phyloP scores from a whole-genome alignment of 2,113 vertebrate species.

The Hippocampus mohnikei region DNA sequence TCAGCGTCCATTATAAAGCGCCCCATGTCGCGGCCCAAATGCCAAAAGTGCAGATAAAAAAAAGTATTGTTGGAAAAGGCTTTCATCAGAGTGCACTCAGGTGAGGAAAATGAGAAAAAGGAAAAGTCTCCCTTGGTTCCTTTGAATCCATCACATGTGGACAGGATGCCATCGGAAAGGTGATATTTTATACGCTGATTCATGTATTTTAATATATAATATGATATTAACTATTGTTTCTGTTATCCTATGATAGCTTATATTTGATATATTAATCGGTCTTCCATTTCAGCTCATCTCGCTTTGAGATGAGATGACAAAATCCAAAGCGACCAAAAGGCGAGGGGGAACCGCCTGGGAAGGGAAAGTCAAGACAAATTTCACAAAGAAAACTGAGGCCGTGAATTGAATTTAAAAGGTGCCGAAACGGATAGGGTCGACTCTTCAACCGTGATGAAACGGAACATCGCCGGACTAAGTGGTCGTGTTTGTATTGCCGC shows the following conservation, averaged over 20 bases:
- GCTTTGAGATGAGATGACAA: no score
- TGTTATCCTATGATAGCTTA: neutral
- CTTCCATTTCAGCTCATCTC: neutral
- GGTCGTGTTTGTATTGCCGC: neutral
- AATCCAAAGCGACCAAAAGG: neutral
- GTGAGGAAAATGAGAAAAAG: slow-evolving; percentile 15
- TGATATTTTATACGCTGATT: neutral
- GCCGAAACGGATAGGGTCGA: neutral
- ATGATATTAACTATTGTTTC: neutral
- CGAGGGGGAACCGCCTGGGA: neutral
- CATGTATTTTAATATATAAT: neutral
- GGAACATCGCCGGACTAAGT: slow-evolving; percentile 3
- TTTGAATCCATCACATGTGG: neutral
- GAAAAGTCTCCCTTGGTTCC: neutral
- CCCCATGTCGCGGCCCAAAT: slow-evolving; percentile 40
- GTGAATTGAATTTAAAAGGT: neutral
- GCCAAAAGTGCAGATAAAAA: slow-evolving; percentile 10
- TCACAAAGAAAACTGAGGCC: neutral
- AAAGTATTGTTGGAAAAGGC: slow-evolving; percentile 14
- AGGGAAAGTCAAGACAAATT: neutral
- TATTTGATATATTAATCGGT: neutral
- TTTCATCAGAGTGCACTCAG: slow-evolving; percentile 38
- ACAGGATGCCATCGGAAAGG: neutral
- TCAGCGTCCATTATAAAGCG: slow-evolving; percentile 38
- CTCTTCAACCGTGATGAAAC: neutral